Base-by-base conservation (phyloP, 2,888 invertebrate genomes). In the Schizaphis graminum region DNA sequence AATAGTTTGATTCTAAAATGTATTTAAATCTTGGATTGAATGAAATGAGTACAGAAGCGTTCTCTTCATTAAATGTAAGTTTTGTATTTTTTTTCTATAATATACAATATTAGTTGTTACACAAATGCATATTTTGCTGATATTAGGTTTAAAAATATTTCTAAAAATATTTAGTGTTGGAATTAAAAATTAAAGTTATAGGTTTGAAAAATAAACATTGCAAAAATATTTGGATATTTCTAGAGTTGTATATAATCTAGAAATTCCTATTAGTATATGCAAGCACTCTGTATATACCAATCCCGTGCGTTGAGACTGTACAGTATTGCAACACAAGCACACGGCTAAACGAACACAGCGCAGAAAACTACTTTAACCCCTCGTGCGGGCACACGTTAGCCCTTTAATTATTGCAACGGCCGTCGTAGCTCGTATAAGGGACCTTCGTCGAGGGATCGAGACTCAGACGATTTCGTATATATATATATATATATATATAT, bases 351-450 rank as follows among this genome's bases (percentile, higher is more conserved):
- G 84, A 91, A 91, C 91, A 57, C 77, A 77, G 47, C 13, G 35
- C 61, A 8, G 57, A 85, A 49, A 87, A 86, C 91, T 47, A 91
- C 35, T 77, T 77, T 77, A 77, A 77, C 91, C 91, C 91, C 86
- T 87, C 77, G 49, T 57, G 53, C 67, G 41, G 88, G 86, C 90
- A 10, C n/a, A 61, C 90, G 86, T 94, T 91, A 91, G 94, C 94
- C 94, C 94, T 94, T 94, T 91, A 91, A 91, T 94, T 94, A 94
- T 86, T 41, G 90, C 61, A 28, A 87, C 90, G 91, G 53, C 85
- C 61, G 49, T n/a, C 67, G 77, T 44, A n/a, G 35, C 57, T 47
- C 91, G 90, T 67, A 53, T 53, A n/a, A 86, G 86, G 47, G 57
- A 61, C 47, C 77, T 35, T 24, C 26, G 86, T 26, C 57, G 57